Conservation (phyloP, 1,140 invertebrate species). For the Limonius californicus region DNA sequence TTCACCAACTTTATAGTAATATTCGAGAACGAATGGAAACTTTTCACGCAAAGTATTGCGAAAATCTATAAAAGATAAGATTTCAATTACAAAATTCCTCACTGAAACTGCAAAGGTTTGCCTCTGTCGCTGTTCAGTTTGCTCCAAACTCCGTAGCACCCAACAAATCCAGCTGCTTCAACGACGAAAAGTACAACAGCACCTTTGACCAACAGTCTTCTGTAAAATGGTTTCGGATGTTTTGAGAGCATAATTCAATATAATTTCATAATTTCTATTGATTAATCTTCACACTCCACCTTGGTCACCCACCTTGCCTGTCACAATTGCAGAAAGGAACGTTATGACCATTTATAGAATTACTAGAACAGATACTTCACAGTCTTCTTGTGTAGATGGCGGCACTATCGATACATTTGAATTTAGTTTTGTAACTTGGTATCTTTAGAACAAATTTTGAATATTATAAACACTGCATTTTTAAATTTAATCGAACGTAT, state of each 20-base stretch:
- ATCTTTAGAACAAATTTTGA: too few species aligned
- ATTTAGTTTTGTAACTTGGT: too few species aligned
- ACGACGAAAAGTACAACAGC: slow-evolving; percentile 51
- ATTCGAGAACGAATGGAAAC: slow-evolving; percentile 56
- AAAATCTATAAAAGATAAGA: slow-evolving; percentile 50
- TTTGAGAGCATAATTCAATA: slow-evolving; percentile 53
- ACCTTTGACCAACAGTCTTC: slow-evolving; percentile 51
- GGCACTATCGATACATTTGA: too few species aligned
- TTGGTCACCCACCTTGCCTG: too few species aligned
- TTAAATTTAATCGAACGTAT: too few species aligned
- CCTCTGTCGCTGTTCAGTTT: slow-evolving; percentile 60
- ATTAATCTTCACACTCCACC: too few species aligned
- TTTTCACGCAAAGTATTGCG: slow-evolving; percentile 57
- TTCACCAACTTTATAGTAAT: slow-evolving; percentile 59
- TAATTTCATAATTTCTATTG: too few species aligned
- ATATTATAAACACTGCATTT: too few species aligned
- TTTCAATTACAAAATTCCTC: slow-evolving; percentile 19
- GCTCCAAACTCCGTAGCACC: slow-evolving; percentile 56
- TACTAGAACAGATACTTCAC: too few species aligned
- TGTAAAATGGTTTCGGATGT: slow-evolving; percentile 52
- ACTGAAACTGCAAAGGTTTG: slow-evolving; percentile 33
- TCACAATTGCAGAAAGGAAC: too few species aligned
- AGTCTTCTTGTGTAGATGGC: too few species aligned
- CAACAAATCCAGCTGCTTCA: slow-evolving; percentile 53
- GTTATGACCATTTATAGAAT: too few species aligned